Conservation (phyloP, 2,888 invertebrate species). For the Papilio demoleus region DNA sequence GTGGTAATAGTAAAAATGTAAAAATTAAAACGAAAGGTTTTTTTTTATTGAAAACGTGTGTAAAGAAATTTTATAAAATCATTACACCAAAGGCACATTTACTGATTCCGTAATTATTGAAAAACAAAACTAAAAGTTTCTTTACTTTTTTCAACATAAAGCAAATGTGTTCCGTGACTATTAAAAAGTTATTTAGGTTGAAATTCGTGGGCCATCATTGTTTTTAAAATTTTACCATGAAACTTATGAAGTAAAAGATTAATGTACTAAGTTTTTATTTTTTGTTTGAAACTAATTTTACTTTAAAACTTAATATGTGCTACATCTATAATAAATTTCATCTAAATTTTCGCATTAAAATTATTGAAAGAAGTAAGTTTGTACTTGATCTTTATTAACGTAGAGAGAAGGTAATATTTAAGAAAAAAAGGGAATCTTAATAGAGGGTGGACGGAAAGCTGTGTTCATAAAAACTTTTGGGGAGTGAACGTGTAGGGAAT, state of each 20-base stretch:
- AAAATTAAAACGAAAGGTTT: neutral
- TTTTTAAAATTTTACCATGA: neutral
- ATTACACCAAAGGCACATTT: neutral
- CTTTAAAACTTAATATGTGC: too few species aligned
- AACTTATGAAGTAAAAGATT: slow-evolving; percentile 11
- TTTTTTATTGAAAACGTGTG: neutral
- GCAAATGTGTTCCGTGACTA: slow-evolving; percentile 11
- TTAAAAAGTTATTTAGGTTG: slow-evolving; percentile 17
- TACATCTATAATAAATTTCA: too few species aligned
- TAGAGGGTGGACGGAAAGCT: slow-evolving; percentile 66
- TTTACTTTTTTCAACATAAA: neutral
- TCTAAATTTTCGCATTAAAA: too few species aligned
- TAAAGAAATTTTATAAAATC: neutral
- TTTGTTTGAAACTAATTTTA: slow-evolving; percentile 20
- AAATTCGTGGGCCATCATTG: slow-evolving; percentile 11
- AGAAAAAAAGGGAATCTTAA: slow-evolving; percentile 68
- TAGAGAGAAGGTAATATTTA: slow-evolving; percentile 55
- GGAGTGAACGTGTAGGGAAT: slow-evolving; percentile 81
- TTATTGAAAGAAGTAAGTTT: too few species aligned
- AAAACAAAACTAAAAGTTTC: neutral
- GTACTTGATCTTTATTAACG: slow-evolving; percentile 40
- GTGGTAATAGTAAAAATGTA: too few species aligned
- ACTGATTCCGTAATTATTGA: too few species aligned
- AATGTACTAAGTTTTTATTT: slow-evolving; percentile 1
- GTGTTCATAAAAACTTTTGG: slow-evolving; percentile 79